phyloP scores from a whole-genome alignment of 2,888 invertebrate species.

The Mesorhabditis belari region DNA sequence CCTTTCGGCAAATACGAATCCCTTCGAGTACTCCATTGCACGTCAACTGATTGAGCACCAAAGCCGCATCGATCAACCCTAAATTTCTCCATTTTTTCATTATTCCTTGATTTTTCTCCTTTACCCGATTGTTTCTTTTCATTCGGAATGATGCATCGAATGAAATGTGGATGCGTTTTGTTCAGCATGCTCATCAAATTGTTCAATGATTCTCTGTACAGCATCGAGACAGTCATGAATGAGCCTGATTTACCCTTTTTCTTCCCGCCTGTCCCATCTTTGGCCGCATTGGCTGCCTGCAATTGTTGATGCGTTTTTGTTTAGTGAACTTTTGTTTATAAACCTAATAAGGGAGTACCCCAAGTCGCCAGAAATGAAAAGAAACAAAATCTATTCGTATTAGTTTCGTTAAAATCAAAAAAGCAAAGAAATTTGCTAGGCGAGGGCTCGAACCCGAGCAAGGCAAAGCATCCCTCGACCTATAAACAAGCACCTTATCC shows the following conservation, averaged over 20 bases:
- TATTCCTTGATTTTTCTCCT: background rate
- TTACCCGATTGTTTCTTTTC: constrained; percentile 55
- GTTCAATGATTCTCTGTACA: constrained; percentile 63
- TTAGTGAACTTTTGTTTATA: too few species aligned
- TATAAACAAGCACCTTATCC: too few species aligned
- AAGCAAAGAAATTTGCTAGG: too few species aligned
- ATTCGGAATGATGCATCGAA: constrained; percentile 99
- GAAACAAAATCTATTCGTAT: too few species aligned
- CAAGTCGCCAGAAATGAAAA: too few species aligned
- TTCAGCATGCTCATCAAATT: constrained; percentile 93
- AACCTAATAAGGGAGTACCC: too few species aligned
- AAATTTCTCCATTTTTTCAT: constrained; percentile 7
- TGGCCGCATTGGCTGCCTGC: constrained; percentile 50
- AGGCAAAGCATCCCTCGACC: too few species aligned
- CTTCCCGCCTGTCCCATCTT: constrained; percentile 35
- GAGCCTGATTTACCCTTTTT: constrained; percentile 47
- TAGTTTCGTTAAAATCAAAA: too few species aligned
- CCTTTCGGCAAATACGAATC: constrained; percentile 98
- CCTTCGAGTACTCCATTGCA: constrained; percentile 99
- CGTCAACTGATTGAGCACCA: constrained; percentile 98
- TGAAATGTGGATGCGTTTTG: constrained; percentile 97
- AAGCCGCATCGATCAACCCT: constrained; percentile 93
- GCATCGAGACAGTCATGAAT: constrained; percentile 93
- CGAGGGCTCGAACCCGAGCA: too few species aligned
- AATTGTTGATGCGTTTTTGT: too few species aligned